Conservation (phyloP, 2,113 vertebrate species). For the Lepus americanus region DNA sequence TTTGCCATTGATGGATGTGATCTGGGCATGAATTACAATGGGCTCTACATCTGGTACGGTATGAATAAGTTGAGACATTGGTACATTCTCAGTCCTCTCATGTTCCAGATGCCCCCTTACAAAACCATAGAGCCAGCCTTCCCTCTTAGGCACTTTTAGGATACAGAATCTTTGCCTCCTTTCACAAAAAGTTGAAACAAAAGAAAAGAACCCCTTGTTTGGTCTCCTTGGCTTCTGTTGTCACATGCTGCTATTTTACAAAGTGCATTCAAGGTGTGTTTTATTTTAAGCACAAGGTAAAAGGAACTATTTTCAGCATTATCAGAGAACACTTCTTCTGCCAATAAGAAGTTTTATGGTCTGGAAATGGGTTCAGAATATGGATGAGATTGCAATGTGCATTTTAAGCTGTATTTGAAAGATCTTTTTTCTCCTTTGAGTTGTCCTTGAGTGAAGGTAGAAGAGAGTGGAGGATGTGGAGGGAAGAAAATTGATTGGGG, state of each 20-base stretch:
- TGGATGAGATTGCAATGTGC: slow-evolving; percentile 69
- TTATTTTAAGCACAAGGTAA: slow-evolving; percentile 55
- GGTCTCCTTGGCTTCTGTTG: slow-evolving; percentile 40
- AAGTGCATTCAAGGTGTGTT: slow-evolving; percentile 42
- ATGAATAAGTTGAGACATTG: too few relatives aligned
- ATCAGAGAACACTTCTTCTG: slow-evolving; percentile 64
- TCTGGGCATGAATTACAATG: rapidly evolving
- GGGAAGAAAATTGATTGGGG: slow-evolving; percentile 27
- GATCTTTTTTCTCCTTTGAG: not conserved
- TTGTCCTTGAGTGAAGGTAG: slow-evolving; percentile 63
- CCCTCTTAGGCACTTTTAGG: not conserved
- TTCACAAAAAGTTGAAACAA: not conserved
- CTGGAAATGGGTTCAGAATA: slow-evolving; percentile 75
- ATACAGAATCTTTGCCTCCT: not conserved
- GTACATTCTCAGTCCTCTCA: not conserved
- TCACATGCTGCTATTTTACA: not conserved
- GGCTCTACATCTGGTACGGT: not conserved
- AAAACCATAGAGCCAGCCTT: not conserved
- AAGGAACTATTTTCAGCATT: slow-evolving; percentile 53
- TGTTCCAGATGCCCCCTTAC: not conserved
- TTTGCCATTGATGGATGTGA: not conserved
- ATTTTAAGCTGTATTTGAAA: not conserved
- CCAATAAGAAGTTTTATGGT: slow-evolving; percentile 76
- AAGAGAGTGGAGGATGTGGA: not conserved
- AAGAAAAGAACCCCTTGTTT: not conserved